Base-by-base conservation (phyloP, 2,888 invertebrate species). In the Ditylenchus weischeri region DNA sequence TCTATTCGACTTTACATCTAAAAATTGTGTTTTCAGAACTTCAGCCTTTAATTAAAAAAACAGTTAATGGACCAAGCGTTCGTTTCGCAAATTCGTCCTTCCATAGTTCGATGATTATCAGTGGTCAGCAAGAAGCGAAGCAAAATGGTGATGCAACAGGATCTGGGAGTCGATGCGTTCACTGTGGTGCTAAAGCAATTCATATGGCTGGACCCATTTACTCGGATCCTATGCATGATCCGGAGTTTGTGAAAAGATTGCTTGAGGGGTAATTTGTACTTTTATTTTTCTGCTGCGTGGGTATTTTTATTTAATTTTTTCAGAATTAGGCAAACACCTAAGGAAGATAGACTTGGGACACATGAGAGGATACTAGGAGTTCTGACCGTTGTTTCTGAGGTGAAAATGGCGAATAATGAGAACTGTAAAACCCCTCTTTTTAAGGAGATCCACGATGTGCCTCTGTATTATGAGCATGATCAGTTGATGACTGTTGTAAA, bases 191-290 rank as follows among this genome's bases (percentile, higher is more conserved):
- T 36, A 65, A 72, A 10, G 63, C 78, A 10, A 74, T 83, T 62
- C 84, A 91, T 89, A 84, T 92, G 75, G 92, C 92, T 13, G 98
- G 98, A 0, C 98, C 98, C 0, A 89, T 99, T 75, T 98, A 95
- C 93, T 88, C 90, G 0, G 91, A 88, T 0, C 89, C 90, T 0
- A 87, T 98, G 51, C 93, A 96, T 84, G 88, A 91, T 76, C 85
- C 86, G 58, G 83, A 86, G 0, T 98, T 98, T 85, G 89, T 95
- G 0, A 80, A 86, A 0, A 10, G 18, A 29, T 23, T 72, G 35
- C 10, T 62, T 29, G n/a, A 48, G n/a, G 47, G 47, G 21, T 62
- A 57, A 69, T 29, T 29, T 29, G 29, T 5, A 19, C 51, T 54
- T 15, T 11, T 7, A 23, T 54, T 54, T 54, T 10, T 19, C 50